These are phyloP conservation scores for Teinopalpus imperialis DNA, from an alignment of 2,888 invertebrate genomes.

Conservation along the genomic window DNA sequence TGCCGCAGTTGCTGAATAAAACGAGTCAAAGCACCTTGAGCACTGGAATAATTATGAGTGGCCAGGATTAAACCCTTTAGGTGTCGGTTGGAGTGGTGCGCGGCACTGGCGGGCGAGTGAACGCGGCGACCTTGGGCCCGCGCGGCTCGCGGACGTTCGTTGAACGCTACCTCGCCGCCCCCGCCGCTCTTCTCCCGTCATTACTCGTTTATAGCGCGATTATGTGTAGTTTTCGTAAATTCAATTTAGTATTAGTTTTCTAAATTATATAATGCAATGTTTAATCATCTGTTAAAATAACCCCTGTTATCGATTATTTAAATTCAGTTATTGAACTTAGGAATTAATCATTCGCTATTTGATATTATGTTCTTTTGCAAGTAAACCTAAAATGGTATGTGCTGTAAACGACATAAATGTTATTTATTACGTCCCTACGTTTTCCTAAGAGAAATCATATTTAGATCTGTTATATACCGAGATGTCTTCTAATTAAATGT, in stretches of 20 bases:
- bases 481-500: no score
- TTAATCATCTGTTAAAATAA: no score
- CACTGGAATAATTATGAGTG: slow-evolving; percentile 33
- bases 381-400: no score
- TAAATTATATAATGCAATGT: no score
- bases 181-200: slow-evolving; percentile 38
- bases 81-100: slow-evolving; percentile 46
- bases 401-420: background rate
- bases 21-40: slow-evolving; percentile 16
- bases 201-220: slow-evolving; percentile 68
- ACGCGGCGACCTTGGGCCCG: slow-evolving; percentile 76
- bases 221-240: slow-evolving; percentile 52
- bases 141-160: slow-evolving; percentile 79
- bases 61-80: slow-evolving; percentile 39
- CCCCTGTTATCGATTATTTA: no score
- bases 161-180: slow-evolving; percentile 58
- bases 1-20: slow-evolving; percentile 7
- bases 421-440: no score
- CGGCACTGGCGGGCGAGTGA: slow-evolving; percentile 38
- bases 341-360: no score
- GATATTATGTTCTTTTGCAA: no score
- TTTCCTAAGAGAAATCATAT: no score
- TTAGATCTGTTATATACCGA: no score
- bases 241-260: slow-evolving; percentile 39
- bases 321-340: no score